Evolutionary conservation across 2,888 invertebrate genomes (phyloP), one percentile per base, ranked within the genome.

Genomic region (Polyommatus iphigenia): DNA sequence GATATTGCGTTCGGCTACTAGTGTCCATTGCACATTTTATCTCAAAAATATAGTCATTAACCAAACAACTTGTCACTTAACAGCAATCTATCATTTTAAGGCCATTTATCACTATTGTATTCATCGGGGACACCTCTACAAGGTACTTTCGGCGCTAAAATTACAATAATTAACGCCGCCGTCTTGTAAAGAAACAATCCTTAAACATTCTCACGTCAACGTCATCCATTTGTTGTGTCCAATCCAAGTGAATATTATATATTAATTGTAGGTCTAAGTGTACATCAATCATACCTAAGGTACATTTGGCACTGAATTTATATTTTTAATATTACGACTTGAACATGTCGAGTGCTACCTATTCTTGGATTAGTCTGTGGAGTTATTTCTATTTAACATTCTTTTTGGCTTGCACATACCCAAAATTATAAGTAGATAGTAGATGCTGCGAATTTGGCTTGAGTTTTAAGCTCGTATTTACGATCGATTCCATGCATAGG

Each of bases 51-150:
- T 75, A 24, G 20, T 41, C 41, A 10, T 20, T 8, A 41, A 54
- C 75, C 50, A 75, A 75, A 29, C 75, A 54, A 32, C 29, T 24
- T 75, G 29, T 75, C 15, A 54, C 18, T 24, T 75, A 75, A 13
- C 50, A 29, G 75, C 50, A 32, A 15, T 75, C 4, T 50, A 75
- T 75, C 13, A 75, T 50, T 75, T 75, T 75, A 75, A 75, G 75
- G 50, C 75, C 29, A 75, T 50, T 15, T 75, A 75, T 75, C 75
- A 75, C 54, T 75, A 54, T 75, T 73, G 73, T 73, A 73, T 54
- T 54, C 18, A 7, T 50, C 75, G 18, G 50, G 13, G 46, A 54
- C 18, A 54, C 54, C 18, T 54, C 18, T 54, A 54, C 10, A 18
- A 18, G 18, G 0, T 54, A 18, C 5, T 54, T 54, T 54, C 5